These are phyloP conservation scores for Montipora foliosa DNA, from an alignment of 64 coral and sea anemone species.

Conservation along the genomic window DNA sequence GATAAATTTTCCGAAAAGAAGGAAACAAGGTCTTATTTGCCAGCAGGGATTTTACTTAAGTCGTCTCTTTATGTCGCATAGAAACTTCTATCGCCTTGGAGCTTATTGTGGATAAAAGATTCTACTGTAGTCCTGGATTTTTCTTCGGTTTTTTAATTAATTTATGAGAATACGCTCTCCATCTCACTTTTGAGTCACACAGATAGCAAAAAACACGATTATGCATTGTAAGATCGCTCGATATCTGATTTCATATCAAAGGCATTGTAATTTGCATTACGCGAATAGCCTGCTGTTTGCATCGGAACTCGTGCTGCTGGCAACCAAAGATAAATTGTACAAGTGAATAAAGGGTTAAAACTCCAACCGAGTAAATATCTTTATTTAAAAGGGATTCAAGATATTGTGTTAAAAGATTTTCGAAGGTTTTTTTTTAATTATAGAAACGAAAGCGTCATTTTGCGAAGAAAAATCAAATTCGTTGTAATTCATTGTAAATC, in stretches of 20 bases:
- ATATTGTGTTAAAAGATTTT: not conserved
- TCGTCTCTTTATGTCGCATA: not conserved
- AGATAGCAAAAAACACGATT: not conserved
- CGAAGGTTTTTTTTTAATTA: not conserved
- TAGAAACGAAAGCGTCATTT: not conserved
- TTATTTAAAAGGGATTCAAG: not conserved
- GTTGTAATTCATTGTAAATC: no score
- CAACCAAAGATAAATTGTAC: not conserved
- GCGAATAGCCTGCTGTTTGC: not conserved
- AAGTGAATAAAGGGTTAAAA: not conserved
- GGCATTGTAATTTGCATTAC: not conserved
- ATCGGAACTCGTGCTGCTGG: slow-evolving; percentile 23
- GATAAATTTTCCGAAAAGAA: not conserved
- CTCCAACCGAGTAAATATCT: not conserved
- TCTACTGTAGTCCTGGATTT: not conserved
- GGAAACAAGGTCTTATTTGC: not conserved
- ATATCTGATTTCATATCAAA: slow-evolving; percentile 10
- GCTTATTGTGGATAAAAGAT: not conserved
- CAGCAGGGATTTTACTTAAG: not conserved
- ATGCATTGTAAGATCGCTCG: not conserved
- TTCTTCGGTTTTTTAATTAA: not conserved
- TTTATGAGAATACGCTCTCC: no score
- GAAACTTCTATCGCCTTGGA: not conserved
- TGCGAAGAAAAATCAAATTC: no score
- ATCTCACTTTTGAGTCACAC: not conserved